These are phyloP conservation scores for Euproctis similis DNA, from an alignment of 2,888 invertebrate species.

Conservation along the genomic window DNA sequence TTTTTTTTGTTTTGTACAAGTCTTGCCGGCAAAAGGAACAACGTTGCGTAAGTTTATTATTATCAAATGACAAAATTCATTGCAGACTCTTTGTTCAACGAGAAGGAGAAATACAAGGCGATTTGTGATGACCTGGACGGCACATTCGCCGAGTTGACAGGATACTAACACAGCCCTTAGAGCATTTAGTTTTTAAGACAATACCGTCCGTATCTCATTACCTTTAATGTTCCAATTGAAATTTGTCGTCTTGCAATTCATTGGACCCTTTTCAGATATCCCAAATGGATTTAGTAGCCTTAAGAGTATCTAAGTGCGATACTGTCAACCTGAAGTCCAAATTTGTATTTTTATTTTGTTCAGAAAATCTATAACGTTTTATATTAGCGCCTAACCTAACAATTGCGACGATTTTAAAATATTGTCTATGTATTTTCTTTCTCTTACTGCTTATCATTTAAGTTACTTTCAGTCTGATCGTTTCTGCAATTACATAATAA, in stretches of 20 bases:
- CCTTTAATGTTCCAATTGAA: conserved; percentile 37
- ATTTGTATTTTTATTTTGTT: too few relatives aligned
- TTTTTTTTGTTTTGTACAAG: conserved; percentile 15
- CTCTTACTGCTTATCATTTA: too few relatives aligned
- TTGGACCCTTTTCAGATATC: conserved; percentile 9
- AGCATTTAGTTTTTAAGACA: conserved; percentile 59
- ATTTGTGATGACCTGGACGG: conserved; percentile 98
- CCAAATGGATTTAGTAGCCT: conserved; percentile 14
- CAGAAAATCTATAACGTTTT: conserved; percentile 15
- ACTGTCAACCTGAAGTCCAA: conserved; percentile 14
- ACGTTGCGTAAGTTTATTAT: conserved; percentile 35
- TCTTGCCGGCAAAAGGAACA: conserved; percentile 16
- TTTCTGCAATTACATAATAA: too few relatives aligned
- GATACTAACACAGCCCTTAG: conserved; percentile 84
- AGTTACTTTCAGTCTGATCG: too few relatives aligned
- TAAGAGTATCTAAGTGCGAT: too few relatives aligned
- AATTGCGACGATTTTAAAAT: conserved; percentile 33
- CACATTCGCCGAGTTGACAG: conserved; percentile 97
- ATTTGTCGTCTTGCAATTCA: conserved; percentile 18
- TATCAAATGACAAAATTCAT: conserved; percentile 71
- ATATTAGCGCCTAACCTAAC: conserved; percentile 42
- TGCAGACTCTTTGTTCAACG: conserved; percentile 88
- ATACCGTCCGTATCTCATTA: conserved; percentile 41
- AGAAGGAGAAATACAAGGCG: conserved; percentile 96
- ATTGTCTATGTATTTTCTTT: conserved; percentile 33